phyloP scores from a whole-genome alignment of 30 jellyfish, hydroid and myxozoan genomes.

The Aurelia coerulea region DNA sequence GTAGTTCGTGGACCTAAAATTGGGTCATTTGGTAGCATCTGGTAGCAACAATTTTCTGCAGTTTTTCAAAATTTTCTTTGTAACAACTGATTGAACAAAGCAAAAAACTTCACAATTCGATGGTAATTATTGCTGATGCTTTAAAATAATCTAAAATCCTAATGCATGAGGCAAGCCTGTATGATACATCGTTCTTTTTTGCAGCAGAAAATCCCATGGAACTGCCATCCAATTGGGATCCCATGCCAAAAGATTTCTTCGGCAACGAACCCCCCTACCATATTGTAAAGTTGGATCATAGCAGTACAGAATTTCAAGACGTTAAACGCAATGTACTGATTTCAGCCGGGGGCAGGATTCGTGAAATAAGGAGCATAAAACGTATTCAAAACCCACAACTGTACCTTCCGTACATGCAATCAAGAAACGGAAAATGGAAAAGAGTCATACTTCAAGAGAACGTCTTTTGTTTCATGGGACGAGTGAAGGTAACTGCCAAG shows the following conservation, averaged over 20 bases:
- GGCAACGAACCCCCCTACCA: constrained; percentile 27
- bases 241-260: constrained; percentile 10
- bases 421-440: constrained; percentile 34
- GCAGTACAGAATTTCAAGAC: constrained; percentile 2
- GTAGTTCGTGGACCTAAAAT: no score
- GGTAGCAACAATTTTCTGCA: no score
- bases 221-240: constrained; percentile 35
- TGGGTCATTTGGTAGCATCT: no score
- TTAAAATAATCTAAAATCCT: no score
- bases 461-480: constrained; percentile 40
- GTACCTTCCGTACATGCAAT: not conserved
- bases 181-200: no score
- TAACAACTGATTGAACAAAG: no score
- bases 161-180: no score
- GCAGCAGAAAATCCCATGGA: no score
- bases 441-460: not conserved
- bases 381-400: constrained; percentile 55
- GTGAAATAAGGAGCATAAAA: not conserved
- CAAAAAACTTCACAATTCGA: no score
- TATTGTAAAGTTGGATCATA: not conserved
- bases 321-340: not conserved
- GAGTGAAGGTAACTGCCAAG: constrained; percentile 13
- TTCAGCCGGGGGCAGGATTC: not conserved
- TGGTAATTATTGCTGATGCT: no score
- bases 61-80: no score